phyloP scores from a whole-genome alignment of 2,888 invertebrate species.

The Sminthurides aquaticus region DNA sequence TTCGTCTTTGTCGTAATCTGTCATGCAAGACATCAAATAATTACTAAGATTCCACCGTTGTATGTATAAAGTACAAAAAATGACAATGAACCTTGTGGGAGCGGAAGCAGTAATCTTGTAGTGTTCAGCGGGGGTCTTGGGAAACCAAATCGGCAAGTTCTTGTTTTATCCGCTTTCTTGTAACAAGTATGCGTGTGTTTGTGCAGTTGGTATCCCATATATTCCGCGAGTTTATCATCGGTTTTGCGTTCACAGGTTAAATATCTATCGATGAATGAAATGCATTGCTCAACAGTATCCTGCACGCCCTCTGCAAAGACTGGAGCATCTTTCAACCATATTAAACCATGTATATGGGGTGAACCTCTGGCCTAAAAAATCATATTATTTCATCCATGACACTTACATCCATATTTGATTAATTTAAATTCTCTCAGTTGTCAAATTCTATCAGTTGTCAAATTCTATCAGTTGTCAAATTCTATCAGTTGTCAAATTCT shows the following conservation, averaged over 20 bases:
- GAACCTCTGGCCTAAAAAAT: too few species aligned
- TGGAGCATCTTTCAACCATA: conserved; percentile 24
- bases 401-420: neutral
- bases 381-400: too few species aligned
- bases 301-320: conserved; percentile 9
- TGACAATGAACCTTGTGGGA: neutral
- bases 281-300: neutral
- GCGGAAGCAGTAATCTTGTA: neutral
- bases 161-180: neutral
- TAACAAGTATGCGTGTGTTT: conserved; percentile 22
- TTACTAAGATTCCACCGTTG: neutral
- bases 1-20: conserved; percentile 18
- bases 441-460: too few species aligned
- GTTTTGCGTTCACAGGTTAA: conserved; percentile 14
- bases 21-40: neutral
- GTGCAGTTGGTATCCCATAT: conserved; percentile 21
- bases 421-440: neutral
- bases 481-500: too few species aligned
- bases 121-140: conserved; percentile 3
- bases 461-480: too few species aligned
- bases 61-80: neutral
- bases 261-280: conserved; percentile 21
- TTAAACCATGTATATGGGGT: conserved; percentile 22
- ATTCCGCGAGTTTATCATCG: neutral
- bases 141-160: conserved; percentile 11